Evolutionary conservation across 1,140 invertebrate genomes (phyloP).

Genomic region (Pachyrhynchus sulphureomaculatus): DNA sequence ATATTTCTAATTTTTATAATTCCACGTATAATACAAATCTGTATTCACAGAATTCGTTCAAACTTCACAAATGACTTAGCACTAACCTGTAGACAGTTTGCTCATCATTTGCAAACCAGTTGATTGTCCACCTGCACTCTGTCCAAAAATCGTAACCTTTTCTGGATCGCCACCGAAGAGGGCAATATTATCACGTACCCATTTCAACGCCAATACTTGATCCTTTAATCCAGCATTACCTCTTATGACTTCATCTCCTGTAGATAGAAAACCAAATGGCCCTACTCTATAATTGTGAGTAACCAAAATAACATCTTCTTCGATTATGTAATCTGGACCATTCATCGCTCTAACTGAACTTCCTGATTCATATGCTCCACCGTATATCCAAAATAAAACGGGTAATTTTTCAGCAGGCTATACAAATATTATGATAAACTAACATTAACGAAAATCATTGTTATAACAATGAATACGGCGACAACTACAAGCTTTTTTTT

Average conservation of each 20-base stretch:
- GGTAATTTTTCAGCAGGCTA: constrained; percentile 44
- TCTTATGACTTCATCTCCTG: not conserved
- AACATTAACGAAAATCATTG: no score
- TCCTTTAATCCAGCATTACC: constrained; percentile 14
- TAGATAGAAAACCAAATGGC: constrained; percentile 54
- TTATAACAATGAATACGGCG: no score
- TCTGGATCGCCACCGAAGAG: no score
- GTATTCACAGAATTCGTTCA: no score
- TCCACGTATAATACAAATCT: no score
- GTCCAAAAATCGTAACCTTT: constrained; percentile 10
- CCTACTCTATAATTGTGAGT: constrained; percentile 72
- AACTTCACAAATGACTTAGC: no score
- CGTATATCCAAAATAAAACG: constrained; percentile 79
- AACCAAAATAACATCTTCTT: constrained; percentile 67
- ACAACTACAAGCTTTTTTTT: no score
- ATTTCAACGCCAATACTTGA: constrained; percentile 1
- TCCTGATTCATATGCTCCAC: constrained; percentile 68
- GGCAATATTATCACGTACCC: no score
- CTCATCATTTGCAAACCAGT: not conserved
- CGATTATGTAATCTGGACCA: constrained; percentile 65
- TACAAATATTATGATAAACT: no score
- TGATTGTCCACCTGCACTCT: constrained; percentile 7
- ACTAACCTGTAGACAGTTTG: constrained; percentile 1
- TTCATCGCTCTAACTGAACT: constrained; percentile 61
- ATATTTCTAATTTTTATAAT: no score